These are phyloP conservation scores for Rutpela maculata DNA, from an alignment of 2,888 invertebrate genomes.

Conservation along the genomic window DNA sequence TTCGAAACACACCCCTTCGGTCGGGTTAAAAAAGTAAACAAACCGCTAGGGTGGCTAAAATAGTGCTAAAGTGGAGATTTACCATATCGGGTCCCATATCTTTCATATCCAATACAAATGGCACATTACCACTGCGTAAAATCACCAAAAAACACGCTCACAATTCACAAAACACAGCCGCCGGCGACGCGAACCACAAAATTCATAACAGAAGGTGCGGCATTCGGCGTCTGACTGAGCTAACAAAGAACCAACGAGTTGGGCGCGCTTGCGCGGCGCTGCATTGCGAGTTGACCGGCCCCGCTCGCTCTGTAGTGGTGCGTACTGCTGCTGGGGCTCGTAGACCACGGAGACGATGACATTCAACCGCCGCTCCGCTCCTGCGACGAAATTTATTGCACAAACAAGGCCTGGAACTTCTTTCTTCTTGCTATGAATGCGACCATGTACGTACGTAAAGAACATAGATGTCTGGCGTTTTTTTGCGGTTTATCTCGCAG, in stretches of 20 bases:
- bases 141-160: constrained; percentile 55
- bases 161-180: constrained; percentile 66
- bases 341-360: constrained; percentile 31
- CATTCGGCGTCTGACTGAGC: constrained; percentile 70
- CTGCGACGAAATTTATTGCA: constrained; percentile 15
- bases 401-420: constrained; percentile 22
- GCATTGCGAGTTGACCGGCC: constrained; percentile 62
- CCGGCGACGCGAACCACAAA: constrained; percentile 72
- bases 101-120: constrained; percentile 78
- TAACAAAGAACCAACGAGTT: constrained; percentile 59
- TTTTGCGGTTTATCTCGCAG: not conserved
- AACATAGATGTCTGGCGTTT: not conserved
- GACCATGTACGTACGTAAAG: not conserved
- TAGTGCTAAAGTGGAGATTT: constrained; percentile 64
- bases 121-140: constrained; percentile 60
- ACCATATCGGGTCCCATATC: constrained; percentile 90
- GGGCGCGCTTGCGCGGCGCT: constrained; percentile 67
- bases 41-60: constrained; percentile 23
- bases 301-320: constrained; percentile 42
- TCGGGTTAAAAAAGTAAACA: constrained; percentile 50
- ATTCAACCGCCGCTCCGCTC: constrained; percentile 15
- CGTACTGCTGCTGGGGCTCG: constrained; percentile 29
- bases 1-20: constrained; percentile 49
- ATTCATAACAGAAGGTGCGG: constrained; percentile 66
- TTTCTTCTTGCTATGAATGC: not conserved